These are phyloP conservation scores for Hydropotes inermis DNA, from an alignment of 2,113 vertebrate species.

Conservation along the genomic window DNA sequence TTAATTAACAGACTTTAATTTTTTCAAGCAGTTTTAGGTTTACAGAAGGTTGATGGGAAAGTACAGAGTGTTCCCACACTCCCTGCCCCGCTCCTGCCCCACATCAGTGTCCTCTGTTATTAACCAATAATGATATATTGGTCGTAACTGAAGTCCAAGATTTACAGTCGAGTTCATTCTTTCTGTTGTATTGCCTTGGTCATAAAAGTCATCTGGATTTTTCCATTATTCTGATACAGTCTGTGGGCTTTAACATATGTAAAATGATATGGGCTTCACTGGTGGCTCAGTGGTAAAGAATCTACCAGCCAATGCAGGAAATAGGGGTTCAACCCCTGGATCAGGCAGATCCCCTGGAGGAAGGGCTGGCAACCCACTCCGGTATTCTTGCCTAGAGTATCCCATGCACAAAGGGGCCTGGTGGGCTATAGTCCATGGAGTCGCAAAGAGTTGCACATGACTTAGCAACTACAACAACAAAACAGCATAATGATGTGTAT, in stretches of 20 bases:
- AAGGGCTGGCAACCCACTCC: neutral
- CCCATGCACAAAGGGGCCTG: neutral
- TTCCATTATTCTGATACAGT: neutral
- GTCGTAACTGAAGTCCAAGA: neutral
- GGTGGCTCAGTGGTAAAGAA: neutral
- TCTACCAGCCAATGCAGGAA: neutral
- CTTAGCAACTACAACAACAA: neutral
- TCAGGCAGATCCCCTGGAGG: neutral
- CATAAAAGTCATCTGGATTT: neutral
- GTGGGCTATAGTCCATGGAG: neutral
- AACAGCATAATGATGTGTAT: neutral
- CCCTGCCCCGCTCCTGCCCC: neutral
- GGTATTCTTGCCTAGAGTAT: neutral
- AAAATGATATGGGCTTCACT: neutral
- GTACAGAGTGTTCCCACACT: neutral
- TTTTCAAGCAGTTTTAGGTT: neutral
- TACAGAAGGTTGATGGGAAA: slow-evolving; percentile 26
- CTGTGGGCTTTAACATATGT: neutral
- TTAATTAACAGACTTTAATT: neutral
- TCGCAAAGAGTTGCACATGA: neutral
- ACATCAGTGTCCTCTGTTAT: neutral
- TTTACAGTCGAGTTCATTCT: neutral
- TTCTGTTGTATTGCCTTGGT: neutral
- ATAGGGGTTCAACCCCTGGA: neutral
- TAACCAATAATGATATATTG: neutral